Evolutionary conservation across 2,113 vertebrate genomes (phyloP).

Genomic region (Apaloderma vittatum): DNA sequence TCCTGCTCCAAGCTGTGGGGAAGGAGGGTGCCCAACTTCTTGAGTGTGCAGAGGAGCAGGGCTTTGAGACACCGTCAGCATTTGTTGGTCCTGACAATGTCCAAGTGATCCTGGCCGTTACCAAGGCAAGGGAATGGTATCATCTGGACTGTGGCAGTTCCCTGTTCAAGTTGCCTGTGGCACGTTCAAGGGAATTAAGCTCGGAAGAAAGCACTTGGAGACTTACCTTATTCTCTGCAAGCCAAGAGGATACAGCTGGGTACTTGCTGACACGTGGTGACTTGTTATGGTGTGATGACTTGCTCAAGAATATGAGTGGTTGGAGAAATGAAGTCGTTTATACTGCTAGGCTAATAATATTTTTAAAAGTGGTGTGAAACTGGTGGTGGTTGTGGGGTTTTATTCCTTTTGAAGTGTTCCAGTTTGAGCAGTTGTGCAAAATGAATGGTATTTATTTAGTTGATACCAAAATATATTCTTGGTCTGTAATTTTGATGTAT

Average conservation of each 20-base stretch:
- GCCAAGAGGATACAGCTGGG: not conserved
- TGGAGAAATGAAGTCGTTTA: not conserved
- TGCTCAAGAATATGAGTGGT: not conserved
- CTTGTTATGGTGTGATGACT: not conserved
- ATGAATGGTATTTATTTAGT: conserved; percentile 4
- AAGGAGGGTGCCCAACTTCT: not conserved
- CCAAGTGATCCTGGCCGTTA: not conserved
- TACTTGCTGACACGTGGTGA: not conserved
- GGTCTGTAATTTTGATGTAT: not conserved
- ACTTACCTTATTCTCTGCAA: not conserved
- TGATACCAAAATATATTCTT: not conserved
- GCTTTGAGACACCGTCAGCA: not conserved
- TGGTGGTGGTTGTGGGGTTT: not conserved
- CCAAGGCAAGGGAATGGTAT: not conserved
- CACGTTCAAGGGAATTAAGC: not conserved
- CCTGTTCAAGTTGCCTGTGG: not conserved
- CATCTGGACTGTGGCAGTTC: not conserved
- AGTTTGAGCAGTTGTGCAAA: not conserved
- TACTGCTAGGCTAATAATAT: not conserved
- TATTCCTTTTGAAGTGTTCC: not conserved
- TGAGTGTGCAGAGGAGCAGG: not conserved
- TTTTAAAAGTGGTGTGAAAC: not conserved
- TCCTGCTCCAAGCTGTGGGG: not conserved
- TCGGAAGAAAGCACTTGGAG: not conserved
- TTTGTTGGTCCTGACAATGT: not conserved